Evolutionary conservation across 2,113 vertebrate species (phyloP).

Genomic region (Macrotis lagotis): DNA sequence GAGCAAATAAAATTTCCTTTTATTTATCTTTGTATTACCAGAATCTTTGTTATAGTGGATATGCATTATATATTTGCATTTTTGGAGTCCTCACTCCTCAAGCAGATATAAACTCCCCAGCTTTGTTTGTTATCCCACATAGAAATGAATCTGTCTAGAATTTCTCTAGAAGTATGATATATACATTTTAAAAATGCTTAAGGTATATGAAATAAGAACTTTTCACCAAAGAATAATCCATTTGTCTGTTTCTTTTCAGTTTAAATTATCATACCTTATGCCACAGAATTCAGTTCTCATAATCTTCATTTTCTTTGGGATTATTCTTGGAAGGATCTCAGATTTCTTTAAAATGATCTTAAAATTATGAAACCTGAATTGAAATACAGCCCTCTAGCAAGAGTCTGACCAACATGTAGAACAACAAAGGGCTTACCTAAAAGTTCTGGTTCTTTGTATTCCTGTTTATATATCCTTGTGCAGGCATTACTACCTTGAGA

Average conservation of each 20-base stretch:
- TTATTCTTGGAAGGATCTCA: slow-evolving; percentile 16
- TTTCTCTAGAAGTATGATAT: neutral
- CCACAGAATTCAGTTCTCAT: neutral
- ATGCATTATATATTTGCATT: neutral
- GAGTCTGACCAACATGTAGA: neutral
- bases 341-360: neutral
- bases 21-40: neutral
- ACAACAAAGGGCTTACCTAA: neutral
- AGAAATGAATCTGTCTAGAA: accelerated
- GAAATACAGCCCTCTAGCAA: neutral
- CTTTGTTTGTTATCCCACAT: neutral
- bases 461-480: neutral
- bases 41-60: neutral
- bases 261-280: neutral
- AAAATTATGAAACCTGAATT: neutral
- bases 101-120: neutral
- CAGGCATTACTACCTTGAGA: neutral
- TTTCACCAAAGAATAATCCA: neutral
- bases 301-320: neutral
- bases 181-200: neutral
- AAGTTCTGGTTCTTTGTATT: neutral
- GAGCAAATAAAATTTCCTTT: neutral
- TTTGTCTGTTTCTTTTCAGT: neutral
- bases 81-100: neutral
- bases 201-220: neutral